Conservation (phyloP, 1,140 invertebrate species). For the Thaumetopoea pityocampa region DNA sequence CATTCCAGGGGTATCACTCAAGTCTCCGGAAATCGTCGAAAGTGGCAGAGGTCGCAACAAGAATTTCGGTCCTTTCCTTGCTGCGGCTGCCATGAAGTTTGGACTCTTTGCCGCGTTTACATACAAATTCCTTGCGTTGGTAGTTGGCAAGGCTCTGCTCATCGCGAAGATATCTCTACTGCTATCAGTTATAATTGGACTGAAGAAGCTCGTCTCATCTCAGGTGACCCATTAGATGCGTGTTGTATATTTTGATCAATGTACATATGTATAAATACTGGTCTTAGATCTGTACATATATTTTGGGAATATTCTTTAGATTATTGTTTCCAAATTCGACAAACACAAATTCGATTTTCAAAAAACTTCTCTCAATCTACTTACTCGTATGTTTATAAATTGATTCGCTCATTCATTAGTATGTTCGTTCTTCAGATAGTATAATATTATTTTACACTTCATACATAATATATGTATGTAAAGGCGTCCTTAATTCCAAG, state of each 20-base stretch:
- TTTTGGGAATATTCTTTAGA: too few relatives aligned
- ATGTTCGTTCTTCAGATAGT: too few relatives aligned
- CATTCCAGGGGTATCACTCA: conserved; percentile 80
- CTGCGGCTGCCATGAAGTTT: conserved; percentile 86
- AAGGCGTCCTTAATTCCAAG: too few relatives aligned
- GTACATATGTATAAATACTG: neutral
- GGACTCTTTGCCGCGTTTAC: conserved; percentile 86
- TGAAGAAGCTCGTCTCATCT: conserved; percentile 88
- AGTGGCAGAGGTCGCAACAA: conserved; percentile 83
- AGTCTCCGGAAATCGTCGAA: conserved; percentile 76
- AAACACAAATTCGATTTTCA: too few relatives aligned
- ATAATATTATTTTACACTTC: too few relatives aligned
- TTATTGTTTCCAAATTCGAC: too few relatives aligned
- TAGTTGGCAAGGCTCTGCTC: conserved; percentile 89
- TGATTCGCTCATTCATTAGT: too few relatives aligned
- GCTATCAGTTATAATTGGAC: conserved; percentile 85
- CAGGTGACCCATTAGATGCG: conserved; percentile 65
- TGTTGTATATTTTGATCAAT: conserved; percentile 13
- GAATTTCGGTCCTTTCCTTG: conserved; percentile 84
- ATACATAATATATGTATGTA: too few relatives aligned
- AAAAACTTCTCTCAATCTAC: too few relatives aligned
- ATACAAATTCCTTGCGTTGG: conserved; percentile 86
- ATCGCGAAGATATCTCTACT: conserved; percentile 89
- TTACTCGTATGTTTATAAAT: too few relatives aligned
- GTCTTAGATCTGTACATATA: too few relatives aligned